Evolutionary conservation across 2,113 vertebrate species (phyloP).

Genomic region (Glaucomys volans): DNA sequence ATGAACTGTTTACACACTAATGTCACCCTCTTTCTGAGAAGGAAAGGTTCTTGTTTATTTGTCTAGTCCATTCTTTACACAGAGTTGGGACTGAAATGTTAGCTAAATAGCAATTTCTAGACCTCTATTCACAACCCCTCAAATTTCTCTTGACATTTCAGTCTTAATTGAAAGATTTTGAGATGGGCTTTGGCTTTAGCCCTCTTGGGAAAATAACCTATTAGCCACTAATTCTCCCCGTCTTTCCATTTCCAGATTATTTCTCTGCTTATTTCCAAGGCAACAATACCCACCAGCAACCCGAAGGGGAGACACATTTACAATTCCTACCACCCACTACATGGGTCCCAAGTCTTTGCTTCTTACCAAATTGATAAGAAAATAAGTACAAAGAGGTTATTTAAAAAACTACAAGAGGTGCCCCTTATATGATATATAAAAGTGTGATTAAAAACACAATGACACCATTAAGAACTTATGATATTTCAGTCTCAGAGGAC

Average conservation of each 20-base stretch:
- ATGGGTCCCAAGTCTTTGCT: not conserved
- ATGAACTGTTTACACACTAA: not conserved
- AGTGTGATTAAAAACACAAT: constrained; percentile 19
- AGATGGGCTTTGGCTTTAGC: not conserved
- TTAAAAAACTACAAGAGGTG: not conserved
- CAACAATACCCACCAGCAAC: not conserved
- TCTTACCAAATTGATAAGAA: not conserved
- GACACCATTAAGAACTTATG: not conserved
- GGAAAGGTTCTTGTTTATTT: not conserved
- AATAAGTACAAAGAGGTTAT: not conserved
- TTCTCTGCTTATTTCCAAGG: not conserved
- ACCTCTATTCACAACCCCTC: not conserved
- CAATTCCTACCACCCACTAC: not conserved
- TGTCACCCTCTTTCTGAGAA: not conserved
- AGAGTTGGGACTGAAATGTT: not conserved
- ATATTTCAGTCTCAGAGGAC: not conserved
- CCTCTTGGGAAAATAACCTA: not conserved
- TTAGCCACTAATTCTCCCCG: not conserved
- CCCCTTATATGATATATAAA: not conserved
- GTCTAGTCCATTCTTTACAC: not conserved
- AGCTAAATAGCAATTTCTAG: not conserved
- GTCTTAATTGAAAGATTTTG: not conserved
- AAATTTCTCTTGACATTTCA: not conserved
- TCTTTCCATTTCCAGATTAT: not conserved
- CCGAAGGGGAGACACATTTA: not conserved